Percentiles rank a stretch among this genome's conserved stretches.
These are phyloP conservation scores for Stenchaetothrips biformis DNA, from an alignment of 2,888 invertebrate species.

Conservation along the genomic window DNA sequence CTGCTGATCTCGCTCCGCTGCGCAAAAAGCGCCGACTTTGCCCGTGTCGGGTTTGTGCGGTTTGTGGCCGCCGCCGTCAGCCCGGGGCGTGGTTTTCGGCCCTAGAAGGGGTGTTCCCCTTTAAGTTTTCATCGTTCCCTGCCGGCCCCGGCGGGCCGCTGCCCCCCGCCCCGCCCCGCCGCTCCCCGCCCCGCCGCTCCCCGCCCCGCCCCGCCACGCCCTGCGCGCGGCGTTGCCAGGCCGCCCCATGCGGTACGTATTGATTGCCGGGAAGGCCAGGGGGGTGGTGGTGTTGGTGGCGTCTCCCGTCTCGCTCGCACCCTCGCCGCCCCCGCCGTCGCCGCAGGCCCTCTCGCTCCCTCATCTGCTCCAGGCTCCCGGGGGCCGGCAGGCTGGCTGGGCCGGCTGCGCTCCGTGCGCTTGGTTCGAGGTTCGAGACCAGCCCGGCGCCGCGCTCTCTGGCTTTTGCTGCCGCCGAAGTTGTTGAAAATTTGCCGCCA, in stretches of 20 bases:
- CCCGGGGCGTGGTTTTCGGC: not conserved
- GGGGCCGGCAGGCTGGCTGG: too few relatives aligned
- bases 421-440: too few relatives aligned
- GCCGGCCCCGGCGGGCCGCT: not conserved
- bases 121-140: conserved; percentile 4
- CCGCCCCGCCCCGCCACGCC: not conserved
- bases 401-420: too few relatives aligned
- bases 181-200: too few relatives aligned
- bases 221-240: not conserved
- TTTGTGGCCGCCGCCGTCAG: not conserved
- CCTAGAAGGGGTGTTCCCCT: conserved; percentile 2
- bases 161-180: not conserved
- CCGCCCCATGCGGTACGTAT: not conserved
- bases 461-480: too few relatives aligned
- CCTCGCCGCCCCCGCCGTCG: too few relatives aligned
- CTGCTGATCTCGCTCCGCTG: not conserved
- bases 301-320: too few relatives aligned
- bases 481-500: too few relatives aligned
- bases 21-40: not conserved
- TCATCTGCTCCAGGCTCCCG: too few relatives aligned
- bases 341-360: too few relatives aligned
- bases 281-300: not conserved
- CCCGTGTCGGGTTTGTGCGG: not conserved
- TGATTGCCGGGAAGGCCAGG: not conserved
- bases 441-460: too few relatives aligned